These are phyloP conservation scores for Ceriagrion tenellum DNA, from an alignment of 2,888 invertebrate genomes.

Conservation along the genomic window DNA sequence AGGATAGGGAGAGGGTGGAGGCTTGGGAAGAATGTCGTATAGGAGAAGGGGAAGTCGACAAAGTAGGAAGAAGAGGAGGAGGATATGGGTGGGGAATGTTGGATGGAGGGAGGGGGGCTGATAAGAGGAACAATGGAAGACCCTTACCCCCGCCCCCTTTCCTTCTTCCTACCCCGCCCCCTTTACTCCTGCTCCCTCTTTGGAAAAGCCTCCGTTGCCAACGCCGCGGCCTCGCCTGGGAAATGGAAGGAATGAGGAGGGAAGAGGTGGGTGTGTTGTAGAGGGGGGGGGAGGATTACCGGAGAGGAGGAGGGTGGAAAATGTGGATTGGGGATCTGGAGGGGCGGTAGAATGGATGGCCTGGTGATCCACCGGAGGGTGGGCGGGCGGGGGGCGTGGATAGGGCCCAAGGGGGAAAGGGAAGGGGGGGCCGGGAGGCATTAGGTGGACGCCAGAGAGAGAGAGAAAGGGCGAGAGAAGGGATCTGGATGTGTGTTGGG, in stretches of 20 bases:
- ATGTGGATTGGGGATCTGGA: neutral
- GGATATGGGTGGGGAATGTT: neutral
- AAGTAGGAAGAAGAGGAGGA: neutral
- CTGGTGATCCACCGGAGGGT: neutral
- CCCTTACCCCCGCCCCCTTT: neutral
- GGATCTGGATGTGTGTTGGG: neutral
- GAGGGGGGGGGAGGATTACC: neutral
- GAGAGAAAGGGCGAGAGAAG: neutral
- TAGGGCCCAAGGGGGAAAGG: neutral
- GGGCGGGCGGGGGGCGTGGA: neutral
- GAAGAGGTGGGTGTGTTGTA: neutral
- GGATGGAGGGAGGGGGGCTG: constrained; percentile 9
- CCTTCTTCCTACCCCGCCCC: neutral
- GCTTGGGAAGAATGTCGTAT: neutral
- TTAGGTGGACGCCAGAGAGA: neutral
- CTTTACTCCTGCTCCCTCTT: neutral
- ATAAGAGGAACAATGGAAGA: constrained; percentile 54
- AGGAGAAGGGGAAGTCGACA: neutral
- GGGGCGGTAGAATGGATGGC: neutral
- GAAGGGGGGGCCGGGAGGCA: neutral
- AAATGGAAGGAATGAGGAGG: constrained; percentile 29
- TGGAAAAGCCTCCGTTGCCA: neutral
- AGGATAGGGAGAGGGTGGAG: neutral
- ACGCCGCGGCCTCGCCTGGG: constrained; percentile 19
- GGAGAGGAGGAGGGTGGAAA: too few relatives aligned